Base-by-base conservation (phyloP, 2,113 vertebrate genomes). In the Platysternon megacephalum region DNA sequence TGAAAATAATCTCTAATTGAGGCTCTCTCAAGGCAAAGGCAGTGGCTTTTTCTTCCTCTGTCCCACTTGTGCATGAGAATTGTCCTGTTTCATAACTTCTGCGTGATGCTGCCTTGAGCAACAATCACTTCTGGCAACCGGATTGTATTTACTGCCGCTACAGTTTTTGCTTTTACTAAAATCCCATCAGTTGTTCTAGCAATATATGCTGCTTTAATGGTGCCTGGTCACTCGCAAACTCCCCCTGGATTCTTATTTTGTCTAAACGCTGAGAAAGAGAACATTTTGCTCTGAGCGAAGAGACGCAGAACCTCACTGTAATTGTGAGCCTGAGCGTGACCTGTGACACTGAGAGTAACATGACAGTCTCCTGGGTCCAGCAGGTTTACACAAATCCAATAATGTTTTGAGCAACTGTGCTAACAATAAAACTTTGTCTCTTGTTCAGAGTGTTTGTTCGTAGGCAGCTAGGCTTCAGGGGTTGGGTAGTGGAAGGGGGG, bases 201-300 rank as follows among this genome's bases (percentile, higher is more conserved):
- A 93, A 84, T 87, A 80, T 14, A 87, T 29, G 44, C 65, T 96
- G 94, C 5, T 94, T 91, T 88, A 92, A 94, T 82, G 87, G 93
- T 53, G 92, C 80, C 95, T 85, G 89, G 84, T 96, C 74, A 88
- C 94, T 96, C 87, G 78, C 74, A 94, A 94, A 95, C 0, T 0
- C 86, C 91, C 93, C 82, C 83, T 91, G 92, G 86, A 93, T 96
- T 95, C 94, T 87, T 84, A 58, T 89, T 91, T 84, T 94, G 94
- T 92, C 74, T 87, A 79, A 5, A 24, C 81, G 94, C 94, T 93
- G 95, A 86, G 52, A 92, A 90, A 91, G 91, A 91, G 87, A 92
- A 86, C 1, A 2, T 86, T 83, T 39, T n/a, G 81, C 74, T 96
- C 56, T 46, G 86, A 91, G 58, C 8, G 21, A 92, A 94, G 94